Conservation (phyloP, 37 sponge, comb jelly and placozoan species). For the Aphrocallistes beatrix region DNA sequence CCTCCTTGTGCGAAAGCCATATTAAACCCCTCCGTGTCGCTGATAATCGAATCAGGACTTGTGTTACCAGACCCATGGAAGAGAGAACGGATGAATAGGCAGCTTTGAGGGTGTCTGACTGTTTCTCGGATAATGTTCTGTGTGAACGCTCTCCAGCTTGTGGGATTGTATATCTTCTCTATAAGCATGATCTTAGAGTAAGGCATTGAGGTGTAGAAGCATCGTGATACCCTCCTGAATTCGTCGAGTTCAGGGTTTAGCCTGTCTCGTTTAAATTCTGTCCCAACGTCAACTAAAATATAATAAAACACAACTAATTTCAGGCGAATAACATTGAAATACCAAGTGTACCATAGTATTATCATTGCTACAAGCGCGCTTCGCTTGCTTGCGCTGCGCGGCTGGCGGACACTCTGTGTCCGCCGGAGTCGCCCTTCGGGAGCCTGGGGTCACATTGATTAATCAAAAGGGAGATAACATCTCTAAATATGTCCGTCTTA, state of each 20-base stretch:
- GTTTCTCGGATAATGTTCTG: neutral
- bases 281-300: neutral
- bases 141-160: neutral
- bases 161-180: neutral
- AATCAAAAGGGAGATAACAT: too few relatives aligned
- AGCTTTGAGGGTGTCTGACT: neutral
- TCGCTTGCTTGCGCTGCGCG: too few relatives aligned
- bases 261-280: neutral
- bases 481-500: too few relatives aligned
- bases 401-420: too few relatives aligned
- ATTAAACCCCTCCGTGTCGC: conserved; percentile 9
- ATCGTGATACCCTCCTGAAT: neutral
- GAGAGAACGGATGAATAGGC: neutral
- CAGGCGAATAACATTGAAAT: too few relatives aligned
- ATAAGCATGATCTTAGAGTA: neutral
- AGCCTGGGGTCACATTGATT: too few relatives aligned
- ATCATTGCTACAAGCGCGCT: too few relatives aligned
- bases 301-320: too few relatives aligned
- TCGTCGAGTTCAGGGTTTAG: neutral
- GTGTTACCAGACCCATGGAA: neutral
- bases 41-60: neutral
- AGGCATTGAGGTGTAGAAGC: neutral
- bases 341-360: too few relatives aligned
- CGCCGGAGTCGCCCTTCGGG: too few relatives aligned
- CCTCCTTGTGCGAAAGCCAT: neutral